Evolutionary conservation across 2,113 vertebrate genomes (phyloP), one percentile per base, ranked within the genome.

Genomic region (Microcebus ravelobensis): DNA sequence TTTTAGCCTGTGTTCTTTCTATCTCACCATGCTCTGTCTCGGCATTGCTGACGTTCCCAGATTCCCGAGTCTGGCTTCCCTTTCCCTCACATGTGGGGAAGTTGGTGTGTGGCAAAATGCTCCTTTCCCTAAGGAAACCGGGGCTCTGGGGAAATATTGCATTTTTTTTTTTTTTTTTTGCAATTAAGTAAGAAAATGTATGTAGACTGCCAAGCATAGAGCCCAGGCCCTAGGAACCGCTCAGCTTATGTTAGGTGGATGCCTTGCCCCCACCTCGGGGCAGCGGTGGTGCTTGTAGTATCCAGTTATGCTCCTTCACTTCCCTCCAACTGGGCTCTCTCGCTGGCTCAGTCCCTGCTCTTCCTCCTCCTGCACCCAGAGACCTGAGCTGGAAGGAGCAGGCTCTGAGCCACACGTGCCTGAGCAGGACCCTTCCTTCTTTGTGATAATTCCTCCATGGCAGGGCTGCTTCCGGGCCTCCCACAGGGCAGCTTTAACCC

Each of bases 161-260:
- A 6, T 7, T 6, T 11, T 71, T 20, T 42, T 6, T 42, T 42
- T 42, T 42, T 42, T 42, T 34, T 50, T 20, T 59, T 55, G 21
- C 36, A 6, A 25, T 42, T 52, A 25, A 50, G 4, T 25, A 25
- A 55, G 21, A 80, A 39, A 3, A 17, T 2, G 1, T 20, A 3
- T 0, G 0, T 67, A 13, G 4, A 42, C 18, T 11, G 2, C 42
- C 20, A 4, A 17, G 67, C 39, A 21, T 4, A 23, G 23, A 0
- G 0, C 71, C 13, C 12, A 20, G 21, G n/a, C 13, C 1, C 1
- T 14, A 36, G 61, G n/a, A 11, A 11, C 23, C 12, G 17, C 77
- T 52, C 0, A 4, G 31, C 39, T n/a, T 21, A 4, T 2, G 2
- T 6, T 5, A 25, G 80, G 45, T 31, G n/a, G 23, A 17, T 15